Percentiles rank a stretch among this genome's conserved stretches.
These are phyloP conservation scores for Pluvianellus socialis DNA, from an alignment of 2,113 vertebrate species.

Conservation along the genomic window DNA sequence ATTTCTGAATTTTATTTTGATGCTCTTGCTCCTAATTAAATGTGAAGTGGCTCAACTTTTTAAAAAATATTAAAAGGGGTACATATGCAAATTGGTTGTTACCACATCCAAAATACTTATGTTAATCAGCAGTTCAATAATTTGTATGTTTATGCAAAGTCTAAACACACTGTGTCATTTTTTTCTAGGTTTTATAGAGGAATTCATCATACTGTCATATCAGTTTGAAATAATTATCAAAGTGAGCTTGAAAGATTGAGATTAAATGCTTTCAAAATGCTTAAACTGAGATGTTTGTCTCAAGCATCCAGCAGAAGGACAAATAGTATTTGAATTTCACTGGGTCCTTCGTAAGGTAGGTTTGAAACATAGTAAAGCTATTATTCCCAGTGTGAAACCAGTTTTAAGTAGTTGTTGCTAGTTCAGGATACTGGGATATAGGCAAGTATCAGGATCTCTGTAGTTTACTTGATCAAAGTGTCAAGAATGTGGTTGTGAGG, in stretches of 20 bases:
- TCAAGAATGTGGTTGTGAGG: neutral
- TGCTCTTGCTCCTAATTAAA: neutral
- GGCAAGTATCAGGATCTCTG: neutral
- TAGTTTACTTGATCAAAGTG: neutral
- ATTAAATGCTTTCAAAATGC: neutral
- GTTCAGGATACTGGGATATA: neutral
- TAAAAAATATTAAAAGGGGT: neutral
- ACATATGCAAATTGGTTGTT: neutral
- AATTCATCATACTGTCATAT: constrained; percentile 23
- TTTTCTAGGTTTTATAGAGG: neutral
- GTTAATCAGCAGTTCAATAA: neutral
- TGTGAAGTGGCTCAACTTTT: neutral
- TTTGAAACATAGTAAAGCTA: neutral
- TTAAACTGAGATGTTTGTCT: neutral
- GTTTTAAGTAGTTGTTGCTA: neutral
- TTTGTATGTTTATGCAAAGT: neutral
- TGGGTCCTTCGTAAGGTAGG: neutral
- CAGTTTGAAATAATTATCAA: neutral
- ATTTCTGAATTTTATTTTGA: neutral
- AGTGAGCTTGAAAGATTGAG: constrained; percentile 1
- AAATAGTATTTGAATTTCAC: neutral
- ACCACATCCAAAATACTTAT: neutral
- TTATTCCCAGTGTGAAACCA: neutral
- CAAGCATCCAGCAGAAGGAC: neutral
- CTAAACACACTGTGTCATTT: neutral